Percentiles rank a stretch among this genome's conserved stretches.
These are phyloP conservation scores for Hyperoodon ampullatus DNA, from an alignment of 2,113 vertebrate genomes.

Conservation along the genomic window DNA sequence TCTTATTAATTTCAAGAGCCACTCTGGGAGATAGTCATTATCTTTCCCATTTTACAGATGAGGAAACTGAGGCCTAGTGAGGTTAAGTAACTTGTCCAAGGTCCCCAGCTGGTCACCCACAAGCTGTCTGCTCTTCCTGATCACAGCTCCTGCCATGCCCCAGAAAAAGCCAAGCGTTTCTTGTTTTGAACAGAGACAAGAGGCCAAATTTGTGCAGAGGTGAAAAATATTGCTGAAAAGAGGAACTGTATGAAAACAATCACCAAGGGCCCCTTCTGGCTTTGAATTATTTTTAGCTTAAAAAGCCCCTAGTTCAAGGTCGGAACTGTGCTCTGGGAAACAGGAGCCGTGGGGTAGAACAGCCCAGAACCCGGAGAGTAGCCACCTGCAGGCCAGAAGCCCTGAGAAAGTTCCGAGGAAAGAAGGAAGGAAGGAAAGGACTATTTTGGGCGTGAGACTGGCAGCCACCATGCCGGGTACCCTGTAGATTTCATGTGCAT, in stretches of 20 bases:
- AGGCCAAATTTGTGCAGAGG: neutral
- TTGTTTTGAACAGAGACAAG: slow-evolving; percentile 42
- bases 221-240: slow-evolving; percentile 61
- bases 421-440: slow-evolving; percentile 47
- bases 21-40: neutral
- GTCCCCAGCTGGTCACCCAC: neutral
- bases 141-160: neutral
- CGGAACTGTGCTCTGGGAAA: slow-evolving; percentile 20
- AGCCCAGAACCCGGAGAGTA: neutral
- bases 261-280: neutral
- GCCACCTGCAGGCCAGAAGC: slow-evolving; percentile 28
- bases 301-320: slow-evolving; percentile 46
- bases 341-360: neutral
- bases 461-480: neutral
- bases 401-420: slow-evolving; percentile 26
- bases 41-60: neutral
- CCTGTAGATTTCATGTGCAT: neutral
- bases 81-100: neutral
- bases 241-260: slow-evolving; percentile 58
- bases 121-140: neutral
- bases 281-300: slow-evolving; percentile 63
- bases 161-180: neutral
- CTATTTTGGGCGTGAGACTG: neutral
- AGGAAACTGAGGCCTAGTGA: neutral
- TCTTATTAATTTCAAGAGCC: neutral